Conservation (phyloP, 1,140 invertebrate species). For the Euglossa dilemma region DNA sequence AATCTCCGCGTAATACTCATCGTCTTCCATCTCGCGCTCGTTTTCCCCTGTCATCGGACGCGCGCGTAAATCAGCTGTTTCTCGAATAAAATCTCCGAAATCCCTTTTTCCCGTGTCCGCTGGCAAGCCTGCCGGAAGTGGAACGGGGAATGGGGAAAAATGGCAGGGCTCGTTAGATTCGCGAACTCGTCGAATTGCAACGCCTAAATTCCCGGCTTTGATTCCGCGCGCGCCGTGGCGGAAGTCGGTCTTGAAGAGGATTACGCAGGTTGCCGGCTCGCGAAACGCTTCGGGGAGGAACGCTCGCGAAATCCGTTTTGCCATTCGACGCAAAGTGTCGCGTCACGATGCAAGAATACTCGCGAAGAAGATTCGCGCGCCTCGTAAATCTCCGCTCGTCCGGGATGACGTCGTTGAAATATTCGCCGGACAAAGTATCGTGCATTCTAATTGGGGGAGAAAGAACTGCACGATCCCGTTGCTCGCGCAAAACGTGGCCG, state of each 20-base stretch:
- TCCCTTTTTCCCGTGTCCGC: background rate
- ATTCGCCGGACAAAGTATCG: constrained; percentile 46
- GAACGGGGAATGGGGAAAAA: constrained; percentile 42
- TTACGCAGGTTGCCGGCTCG: constrained; percentile 50
- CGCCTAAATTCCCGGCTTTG: constrained; percentile 59
- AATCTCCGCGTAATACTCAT: background rate
- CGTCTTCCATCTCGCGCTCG: background rate
- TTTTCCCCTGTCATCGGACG: constrained; percentile 1
- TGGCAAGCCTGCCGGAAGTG: background rate
- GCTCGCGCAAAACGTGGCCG: background rate
- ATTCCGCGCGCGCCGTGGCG: constrained; percentile 38
- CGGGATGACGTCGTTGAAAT: constrained; percentile 50
- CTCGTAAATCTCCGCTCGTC: constrained; percentile 48
- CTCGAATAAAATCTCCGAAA: constrained; percentile 20
- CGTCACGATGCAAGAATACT: constrained; percentile 61
- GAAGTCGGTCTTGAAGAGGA: constrained; percentile 52
- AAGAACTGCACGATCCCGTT: background rate
- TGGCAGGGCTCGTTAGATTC: constrained; percentile 51
- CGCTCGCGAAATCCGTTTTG: constrained; percentile 48
- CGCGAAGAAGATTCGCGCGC: constrained; percentile 49
- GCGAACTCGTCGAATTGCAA: constrained; percentile 49
- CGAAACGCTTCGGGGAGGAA: constrained; percentile 17
- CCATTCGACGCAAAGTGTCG: constrained; percentile 57
- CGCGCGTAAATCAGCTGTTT: constrained; percentile 14
- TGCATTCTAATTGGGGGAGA: constrained; percentile 36